Evolutionary conservation across 92 coral and sea anemone genomes (phyloP), one percentile per base, ranked within the genome.

Genomic region (Isaurus tuberculatus): DNA sequence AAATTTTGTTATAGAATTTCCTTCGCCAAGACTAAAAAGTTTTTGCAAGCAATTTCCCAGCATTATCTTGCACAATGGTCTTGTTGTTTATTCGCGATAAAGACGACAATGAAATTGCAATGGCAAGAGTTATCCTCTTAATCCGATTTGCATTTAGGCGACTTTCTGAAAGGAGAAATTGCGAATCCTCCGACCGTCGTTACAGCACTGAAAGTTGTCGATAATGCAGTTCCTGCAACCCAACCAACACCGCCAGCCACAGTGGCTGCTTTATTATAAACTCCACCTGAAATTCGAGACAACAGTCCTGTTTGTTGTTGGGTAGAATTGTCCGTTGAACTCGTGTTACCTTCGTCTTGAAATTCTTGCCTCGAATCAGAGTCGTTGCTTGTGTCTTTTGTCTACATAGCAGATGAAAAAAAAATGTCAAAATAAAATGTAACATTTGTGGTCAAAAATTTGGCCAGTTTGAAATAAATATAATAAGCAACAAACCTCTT

Each of bases 211-310:
- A 84, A 91, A 0, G 98, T 96, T 14, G 97, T 96, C 34, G 99
- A 96, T 78, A 92, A 79, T 7, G 98, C 98, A 8, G 98, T 92
- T 8, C 99, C 99, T 43, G 99, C 98, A 1, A 96, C 86, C 99
- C 98, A 96, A 19, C 98, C 95, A 75, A 96, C 98, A 75, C 99
- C 99, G 28, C 99, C 99, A 65, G 89, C 98, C 0, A 95, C 99
- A 22, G 91, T 86, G 6, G 98, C 94, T 2, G 99, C 95, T 75
- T 94, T 94, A 81, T 67, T 90, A 55, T 91, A 90, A 61, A 94
- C 99, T 2, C 96, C 98, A 33, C 99, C 99, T 30, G 99, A 96
- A 22, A 96, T 73, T 51, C 94, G 91, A 91, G 92, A 90, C 75
- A 96, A 55, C 73, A 96, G 82, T 4, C 95, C 98, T 51, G 92